phyloP scores from a whole-genome alignment of 2,113 vertebrate species.

The Stomatorhinus ivindoensis region DNA sequence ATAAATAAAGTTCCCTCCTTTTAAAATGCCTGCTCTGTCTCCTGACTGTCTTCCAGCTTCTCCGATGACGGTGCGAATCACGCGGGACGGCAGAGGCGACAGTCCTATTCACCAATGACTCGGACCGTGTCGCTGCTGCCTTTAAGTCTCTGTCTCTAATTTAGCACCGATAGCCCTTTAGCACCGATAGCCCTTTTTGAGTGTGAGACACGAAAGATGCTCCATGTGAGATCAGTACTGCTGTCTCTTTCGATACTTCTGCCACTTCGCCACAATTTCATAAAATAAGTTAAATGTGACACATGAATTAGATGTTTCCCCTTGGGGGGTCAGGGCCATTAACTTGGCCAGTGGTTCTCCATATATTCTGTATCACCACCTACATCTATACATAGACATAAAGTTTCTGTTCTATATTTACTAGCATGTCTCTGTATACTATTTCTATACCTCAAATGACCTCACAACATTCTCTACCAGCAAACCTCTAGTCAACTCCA shows the following conservation, averaged over 20 bases:
- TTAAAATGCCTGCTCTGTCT: constrained; percentile 44
- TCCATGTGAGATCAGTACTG: neutral
- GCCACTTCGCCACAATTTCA: neutral
- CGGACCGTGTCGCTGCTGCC: neutral
- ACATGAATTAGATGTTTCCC: neutral
- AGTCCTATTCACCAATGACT: neutral
- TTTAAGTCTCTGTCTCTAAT: constrained; percentile 7
- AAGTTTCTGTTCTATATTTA: neutral
- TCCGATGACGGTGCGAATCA: constrained; percentile 7
- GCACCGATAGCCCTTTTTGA: neutral
- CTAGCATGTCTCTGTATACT: neutral
- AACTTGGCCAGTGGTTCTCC: neutral
- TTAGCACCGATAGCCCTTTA: neutral
- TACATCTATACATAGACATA: neutral
- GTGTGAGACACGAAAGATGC: neutral
- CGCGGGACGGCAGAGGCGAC: neutral
- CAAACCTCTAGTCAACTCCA: neutral
- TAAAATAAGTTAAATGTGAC: neutral
- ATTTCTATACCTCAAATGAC: neutral
- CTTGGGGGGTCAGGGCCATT: neutral
- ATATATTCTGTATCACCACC: neutral
- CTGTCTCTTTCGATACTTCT: neutral
- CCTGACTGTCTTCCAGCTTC: constrained; percentile 25
- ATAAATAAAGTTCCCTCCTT: constrained; percentile 70
- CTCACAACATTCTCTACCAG: neutral